Evolutionary conservation across 2,113 vertebrate species (phyloP).

Genomic region (Terrapene triunguis): DNA sequence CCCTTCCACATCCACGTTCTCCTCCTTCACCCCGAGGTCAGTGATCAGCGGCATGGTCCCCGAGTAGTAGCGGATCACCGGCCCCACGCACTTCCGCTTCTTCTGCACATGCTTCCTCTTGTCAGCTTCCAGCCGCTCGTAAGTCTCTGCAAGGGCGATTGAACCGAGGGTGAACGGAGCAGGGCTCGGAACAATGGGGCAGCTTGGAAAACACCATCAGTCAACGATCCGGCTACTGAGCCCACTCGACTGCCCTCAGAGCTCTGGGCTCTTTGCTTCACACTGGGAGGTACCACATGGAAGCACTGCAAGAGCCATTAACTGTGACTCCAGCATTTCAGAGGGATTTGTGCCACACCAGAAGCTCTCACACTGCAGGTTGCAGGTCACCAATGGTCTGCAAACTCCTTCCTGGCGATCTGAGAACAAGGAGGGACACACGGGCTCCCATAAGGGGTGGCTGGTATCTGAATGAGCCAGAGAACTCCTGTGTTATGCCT

Average conservation of each 20-base stretch:
- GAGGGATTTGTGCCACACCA: not conserved
- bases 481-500: not conserved
- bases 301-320: not conserved
- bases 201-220: not conserved
- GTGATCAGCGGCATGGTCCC: constrained; percentile 91
- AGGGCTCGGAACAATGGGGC: not conserved
- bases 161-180: accelerated
- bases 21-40: constrained; percentile 88
- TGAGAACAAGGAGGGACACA: not conserved
- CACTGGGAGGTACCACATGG: not conserved
- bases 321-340: not conserved
- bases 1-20: constrained; percentile 96
- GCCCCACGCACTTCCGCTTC: constrained; percentile 91
- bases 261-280: not conserved
- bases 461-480: not conserved
- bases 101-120: constrained; percentile 98
- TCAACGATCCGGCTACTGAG: not conserved
- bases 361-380: not conserved
- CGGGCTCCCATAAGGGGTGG: not conserved
- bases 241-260: not conserved
- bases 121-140: constrained; percentile 94
- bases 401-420: not conserved
- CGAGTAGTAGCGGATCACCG: constrained; percentile 92
- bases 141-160: constrained; percentile 85
- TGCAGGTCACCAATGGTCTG: not conserved